These are phyloP conservation scores for Drosophila sucinea DNA, from an alignment of 1,140 invertebrate genomes.

Conservation along the genomic window DNA sequence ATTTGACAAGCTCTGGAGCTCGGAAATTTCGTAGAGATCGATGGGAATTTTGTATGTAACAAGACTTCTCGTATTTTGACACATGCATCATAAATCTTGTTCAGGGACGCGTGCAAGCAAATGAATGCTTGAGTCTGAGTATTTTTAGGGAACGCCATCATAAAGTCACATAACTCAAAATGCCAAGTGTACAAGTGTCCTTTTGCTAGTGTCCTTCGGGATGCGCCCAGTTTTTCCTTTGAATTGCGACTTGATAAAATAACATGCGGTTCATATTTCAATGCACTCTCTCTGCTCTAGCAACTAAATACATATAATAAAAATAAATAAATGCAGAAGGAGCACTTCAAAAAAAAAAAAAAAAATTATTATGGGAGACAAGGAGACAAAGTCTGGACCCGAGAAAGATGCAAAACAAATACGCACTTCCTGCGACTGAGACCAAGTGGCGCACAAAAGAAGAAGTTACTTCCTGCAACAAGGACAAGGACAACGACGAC, in stretches of 20 bases:
- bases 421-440: slow-evolving; percentile 69
- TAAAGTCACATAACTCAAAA: slow-evolving; percentile 70
- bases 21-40: background rate
- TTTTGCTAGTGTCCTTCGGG: slow-evolving; percentile 21
- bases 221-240: slow-evolving; percentile 54
- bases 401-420: slow-evolving; percentile 71
- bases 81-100: slow-evolving; percentile 74
- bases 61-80: slow-evolving; percentile 72
- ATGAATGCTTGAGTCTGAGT: background rate
- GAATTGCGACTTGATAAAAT: slow-evolving; percentile 79
- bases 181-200: slow-evolving; percentile 26
- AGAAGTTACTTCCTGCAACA: slow-evolving; percentile 73
- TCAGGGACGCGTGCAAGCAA: slow-evolving; percentile 35
- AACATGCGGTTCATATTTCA: slow-evolving; percentile 77
- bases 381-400: slow-evolving; percentile 9
- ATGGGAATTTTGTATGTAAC: slow-evolving; percentile 29
- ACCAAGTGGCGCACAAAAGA: slow-evolving; percentile 60
- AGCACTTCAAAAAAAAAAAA: slow-evolving; percentile 24
- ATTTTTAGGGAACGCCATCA: slow-evolving; percentile 46
- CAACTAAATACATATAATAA: slow-evolving; percentile 23
- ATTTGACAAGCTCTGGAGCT: slow-evolving; percentile 46
- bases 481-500: background rate
- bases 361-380: background rate
- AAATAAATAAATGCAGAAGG: slow-evolving; percentile 69
- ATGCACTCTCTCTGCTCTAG: background rate